Base-by-base conservation (phyloP, 2,797 vertebrate genomes). In the Crypturellus tataupa region DNA sequence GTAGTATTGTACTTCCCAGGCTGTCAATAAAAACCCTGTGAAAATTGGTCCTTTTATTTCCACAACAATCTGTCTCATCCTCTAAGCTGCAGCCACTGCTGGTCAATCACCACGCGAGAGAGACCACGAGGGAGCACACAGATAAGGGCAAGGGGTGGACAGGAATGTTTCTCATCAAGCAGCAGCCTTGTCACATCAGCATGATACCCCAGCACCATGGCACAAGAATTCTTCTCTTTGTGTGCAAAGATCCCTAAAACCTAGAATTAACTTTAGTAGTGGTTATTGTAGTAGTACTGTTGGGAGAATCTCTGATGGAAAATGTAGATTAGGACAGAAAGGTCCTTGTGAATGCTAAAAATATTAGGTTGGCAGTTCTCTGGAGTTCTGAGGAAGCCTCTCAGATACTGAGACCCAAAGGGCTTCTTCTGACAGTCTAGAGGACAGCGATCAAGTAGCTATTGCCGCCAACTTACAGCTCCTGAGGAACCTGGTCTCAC, bases 41-140 rank as follows among this genome's bases (percentile, higher is more conserved):
- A 90, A 95, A 95, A 67, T 77, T 8, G 1, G 24, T 95, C 78
- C 80, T 94, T 89, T 86, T 86, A 85, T 78, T 96, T 95, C 75
- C 79, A 86, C 33, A 9, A 1, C 47, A n/a, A 86, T 87, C 40
- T 55, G 37, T 67, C 92, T 91, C 40, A 46, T 35, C 19, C 55
- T 44, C 19, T 2, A 14, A 68, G 85, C 40, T 88, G 42, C 73
- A 79, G 78, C 20, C 4, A 0, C 67, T 69, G 78, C 59, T 40
- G 73, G 71, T 89, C 81, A 93, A 93, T 82, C 86, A 88, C 73
- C 55, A 42, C 0, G 6, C 0, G 5, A 0, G 2, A 62, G n/a
- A 29, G 47, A 58, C 27, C 27, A n/a, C 2, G 24, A 79, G 62
- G 49, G 73, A 94, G 55, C 62, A 85, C 53, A n/a, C 31, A 87